Percentiles rank a stretch among this genome's conserved stretches.
Evolutionary conservation across 2,797 vertebrate species (phyloP).

Genomic region (Thunnus albacares): DNA sequence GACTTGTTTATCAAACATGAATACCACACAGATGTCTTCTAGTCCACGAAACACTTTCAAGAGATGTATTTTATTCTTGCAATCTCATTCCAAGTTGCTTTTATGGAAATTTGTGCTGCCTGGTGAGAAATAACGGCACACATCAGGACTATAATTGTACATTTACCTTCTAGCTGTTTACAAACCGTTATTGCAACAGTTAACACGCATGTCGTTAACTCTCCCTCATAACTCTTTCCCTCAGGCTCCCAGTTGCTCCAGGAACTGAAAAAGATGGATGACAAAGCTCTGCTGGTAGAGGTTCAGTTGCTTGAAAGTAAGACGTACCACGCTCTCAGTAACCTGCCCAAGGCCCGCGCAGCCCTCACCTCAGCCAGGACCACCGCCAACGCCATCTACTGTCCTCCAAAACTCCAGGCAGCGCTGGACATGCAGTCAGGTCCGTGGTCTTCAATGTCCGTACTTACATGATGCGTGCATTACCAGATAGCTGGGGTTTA

Average conservation of each 20-base stretch:
- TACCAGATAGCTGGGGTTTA: no score
- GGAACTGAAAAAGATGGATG: constrained; percentile 99
- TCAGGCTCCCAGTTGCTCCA: constrained; percentile 94
- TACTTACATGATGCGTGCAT: no score
- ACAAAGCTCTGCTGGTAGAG: constrained; percentile 98
- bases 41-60: background rate
- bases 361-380: constrained; percentile 98
- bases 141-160: background rate
- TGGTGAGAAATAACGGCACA: background rate
- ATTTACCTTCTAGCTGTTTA: background rate
- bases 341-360: constrained; percentile 97
- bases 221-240: background rate
- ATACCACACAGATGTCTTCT: background rate
- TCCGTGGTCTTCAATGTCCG: constrained; percentile 46
- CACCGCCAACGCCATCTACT: constrained; percentile 99
- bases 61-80: background rate
- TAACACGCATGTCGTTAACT: constrained; percentile 6
- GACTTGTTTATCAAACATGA: background rate
- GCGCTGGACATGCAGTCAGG: constrained; percentile 99
- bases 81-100: background rate
- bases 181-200: background rate
- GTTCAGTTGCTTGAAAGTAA: constrained; percentile 99
- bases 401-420: constrained; percentile 98
- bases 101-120: background rate
- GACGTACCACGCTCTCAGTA: constrained; percentile 98